Evolutionary conservation across 2,113 vertebrate species (phyloP), one percentile per base, ranked within the genome.

Genomic region (Elanus axillaris): DNA sequence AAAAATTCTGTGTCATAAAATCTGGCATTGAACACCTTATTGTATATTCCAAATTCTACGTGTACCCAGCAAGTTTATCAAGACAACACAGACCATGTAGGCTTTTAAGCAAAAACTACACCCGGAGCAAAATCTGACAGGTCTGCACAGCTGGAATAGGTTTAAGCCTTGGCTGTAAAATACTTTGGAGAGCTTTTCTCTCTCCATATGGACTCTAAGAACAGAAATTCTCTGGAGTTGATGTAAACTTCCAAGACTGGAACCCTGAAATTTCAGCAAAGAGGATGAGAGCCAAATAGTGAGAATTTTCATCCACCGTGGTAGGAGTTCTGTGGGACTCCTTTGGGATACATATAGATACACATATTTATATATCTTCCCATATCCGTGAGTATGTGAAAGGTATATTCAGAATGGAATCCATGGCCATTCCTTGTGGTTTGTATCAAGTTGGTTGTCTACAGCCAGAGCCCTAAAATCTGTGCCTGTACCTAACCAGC

Each of bases 81-180:
- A 73, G 36, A 25, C 48, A 75, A 67, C 0, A 2, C 68, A 96
- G 48, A 84, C 8, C 69, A 86, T 23, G 53, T 32, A 94, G 18
- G 9, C 8, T 86, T 88, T 92, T 38, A 93, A 83, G 55, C 10
- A 83, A 52, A 80, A 87, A 52, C 23, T 69, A 19, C 22, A 34
- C 36, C 72, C 2, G 3, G 52, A 88, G 75, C 27, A 90, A 93
- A 95, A 91, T 68, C 86, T 73, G 20, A 48, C 86, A 85, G 73
- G 43, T 75, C 74, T 93, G n/a, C 48, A 89, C 80, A 91, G 83
- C 76, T 89, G 88, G 58, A 94, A 87, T 23, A 85, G 15, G 19
- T 53, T 96, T 88, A 69, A 76, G 9, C 5, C 29, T 25, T 64
- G 55, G 38, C 16, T 92, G 13, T 38, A 60, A 80, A 88, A n/a